These are phyloP conservation scores for Micrastur ruficollis DNA, from an alignment of 2,797 vertebrate genomes.

Conservation along the genomic window DNA sequence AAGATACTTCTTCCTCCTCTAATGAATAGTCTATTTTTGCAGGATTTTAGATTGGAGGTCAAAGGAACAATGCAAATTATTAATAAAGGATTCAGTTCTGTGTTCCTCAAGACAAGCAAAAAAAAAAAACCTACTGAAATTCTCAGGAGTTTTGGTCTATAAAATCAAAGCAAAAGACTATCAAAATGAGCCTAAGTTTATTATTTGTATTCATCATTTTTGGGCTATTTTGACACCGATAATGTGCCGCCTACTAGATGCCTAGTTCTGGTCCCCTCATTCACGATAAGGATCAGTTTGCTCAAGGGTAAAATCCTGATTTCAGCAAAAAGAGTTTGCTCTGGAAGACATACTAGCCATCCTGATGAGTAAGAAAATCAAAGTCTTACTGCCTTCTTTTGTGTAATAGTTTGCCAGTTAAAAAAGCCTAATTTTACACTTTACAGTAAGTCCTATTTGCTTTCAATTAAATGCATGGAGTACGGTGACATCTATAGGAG, in stretches of 20 bases:
- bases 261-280: not conserved
- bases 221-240: not conserved
- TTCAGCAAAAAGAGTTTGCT: not conserved
- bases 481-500: conserved; percentile 75
- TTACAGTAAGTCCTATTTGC: not conserved
- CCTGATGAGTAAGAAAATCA: not conserved
- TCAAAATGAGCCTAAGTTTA: not conserved
- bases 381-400: not conserved
- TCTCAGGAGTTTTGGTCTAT: not conserved
- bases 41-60: not conserved
- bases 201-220: not conserved
- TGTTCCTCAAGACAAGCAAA: not conserved
- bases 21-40: not conserved
- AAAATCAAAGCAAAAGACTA: not conserved
- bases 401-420: not conserved
- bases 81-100: not conserved
- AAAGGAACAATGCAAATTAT: not conserved
- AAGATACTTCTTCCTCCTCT: not conserved
- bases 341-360: not conserved
- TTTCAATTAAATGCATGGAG: conserved; percentile 51
- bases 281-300: not conserved
- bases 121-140: not conserved
- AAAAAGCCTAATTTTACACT: not conserved
- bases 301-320: not conserved
- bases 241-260: not conserved